phyloP scores from a whole-genome alignment of 2,797 vertebrate species.

The Propithecus perrieri region DNA sequence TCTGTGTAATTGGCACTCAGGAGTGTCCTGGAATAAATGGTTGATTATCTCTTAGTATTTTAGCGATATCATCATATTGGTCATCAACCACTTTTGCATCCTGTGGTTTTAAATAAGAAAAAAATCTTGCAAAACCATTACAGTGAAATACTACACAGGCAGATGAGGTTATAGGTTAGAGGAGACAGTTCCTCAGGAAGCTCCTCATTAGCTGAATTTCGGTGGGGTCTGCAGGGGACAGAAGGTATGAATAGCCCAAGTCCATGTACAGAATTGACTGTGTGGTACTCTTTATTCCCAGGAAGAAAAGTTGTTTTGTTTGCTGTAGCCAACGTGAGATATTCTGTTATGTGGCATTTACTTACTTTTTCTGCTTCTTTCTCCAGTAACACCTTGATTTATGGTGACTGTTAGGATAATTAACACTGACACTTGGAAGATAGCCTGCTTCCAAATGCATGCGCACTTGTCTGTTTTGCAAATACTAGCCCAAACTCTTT shows the following conservation, averaged over 20 bases:
- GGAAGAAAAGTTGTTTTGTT: background rate
- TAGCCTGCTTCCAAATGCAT: background rate
- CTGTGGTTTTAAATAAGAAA: conserved; percentile 74
- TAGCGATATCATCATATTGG: conserved; percentile 75
- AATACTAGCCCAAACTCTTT: conserved; percentile 28
- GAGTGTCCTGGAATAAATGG: conserved; percentile 61
- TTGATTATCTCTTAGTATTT: conserved; percentile 64
- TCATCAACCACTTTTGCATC: conserved; percentile 66
- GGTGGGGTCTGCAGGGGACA: background rate
- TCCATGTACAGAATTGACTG: background rate
- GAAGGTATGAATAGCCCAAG: background rate
- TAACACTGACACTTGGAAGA: conserved; percentile 30
- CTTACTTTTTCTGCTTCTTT: conserved; percentile 25
- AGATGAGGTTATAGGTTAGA: conserved; percentile 32
- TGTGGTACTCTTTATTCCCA: background rate
- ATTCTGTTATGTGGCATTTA: background rate
- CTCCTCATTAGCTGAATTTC: background rate
- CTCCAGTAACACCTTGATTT: conserved; percentile 28
- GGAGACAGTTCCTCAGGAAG: background rate
- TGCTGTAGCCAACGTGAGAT: background rate
- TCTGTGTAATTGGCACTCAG: conserved; percentile 58
- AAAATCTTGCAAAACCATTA: conserved; percentile 78
- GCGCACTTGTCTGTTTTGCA: conserved; percentile 15
- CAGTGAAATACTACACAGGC: background rate
- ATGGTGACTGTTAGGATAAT: background rate